phyloP scores from a whole-genome alignment of 2,113 vertebrate species.

The Mastomys natalensis region DNA sequence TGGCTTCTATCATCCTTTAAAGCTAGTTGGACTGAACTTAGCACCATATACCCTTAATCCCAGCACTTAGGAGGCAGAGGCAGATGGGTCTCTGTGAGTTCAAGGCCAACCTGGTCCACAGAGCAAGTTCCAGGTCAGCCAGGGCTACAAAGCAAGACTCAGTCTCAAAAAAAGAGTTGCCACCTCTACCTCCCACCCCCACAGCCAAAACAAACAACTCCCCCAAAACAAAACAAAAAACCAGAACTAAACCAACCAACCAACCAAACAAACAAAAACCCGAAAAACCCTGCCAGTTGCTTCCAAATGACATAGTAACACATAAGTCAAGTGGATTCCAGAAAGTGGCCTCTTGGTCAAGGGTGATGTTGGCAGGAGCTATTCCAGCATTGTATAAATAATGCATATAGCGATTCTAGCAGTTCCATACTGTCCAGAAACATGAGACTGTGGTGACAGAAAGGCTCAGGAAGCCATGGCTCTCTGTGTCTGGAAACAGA shows the following conservation, averaged over 20 bases:
- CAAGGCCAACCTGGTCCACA: background rate
- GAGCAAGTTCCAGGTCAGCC: background rate
- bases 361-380: background rate
- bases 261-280: background rate
- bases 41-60: background rate
- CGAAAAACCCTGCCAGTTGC: background rate
- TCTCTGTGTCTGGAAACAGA: background rate
- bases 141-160: background rate
- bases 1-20: background rate
- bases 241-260: too few species aligned
- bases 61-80: background rate
- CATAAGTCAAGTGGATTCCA: background rate
- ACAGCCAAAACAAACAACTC: too few species aligned
- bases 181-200: too few species aligned
- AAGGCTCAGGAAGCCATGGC: background rate
- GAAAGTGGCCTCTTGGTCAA: background rate
- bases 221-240: background rate
- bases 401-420: background rate
- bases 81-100: background rate
- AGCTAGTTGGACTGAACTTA: background rate
- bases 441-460: background rate
- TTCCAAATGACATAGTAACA: slow-evolving; percentile 1
- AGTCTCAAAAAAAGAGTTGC: background rate
- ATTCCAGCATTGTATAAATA: background rate
- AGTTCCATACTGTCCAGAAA: slow-evolving; percentile 25